These are phyloP conservation scores for Crocodylus rhombifer DNA, from an alignment of 2,797 vertebrate species.

Conservation along the genomic window DNA sequence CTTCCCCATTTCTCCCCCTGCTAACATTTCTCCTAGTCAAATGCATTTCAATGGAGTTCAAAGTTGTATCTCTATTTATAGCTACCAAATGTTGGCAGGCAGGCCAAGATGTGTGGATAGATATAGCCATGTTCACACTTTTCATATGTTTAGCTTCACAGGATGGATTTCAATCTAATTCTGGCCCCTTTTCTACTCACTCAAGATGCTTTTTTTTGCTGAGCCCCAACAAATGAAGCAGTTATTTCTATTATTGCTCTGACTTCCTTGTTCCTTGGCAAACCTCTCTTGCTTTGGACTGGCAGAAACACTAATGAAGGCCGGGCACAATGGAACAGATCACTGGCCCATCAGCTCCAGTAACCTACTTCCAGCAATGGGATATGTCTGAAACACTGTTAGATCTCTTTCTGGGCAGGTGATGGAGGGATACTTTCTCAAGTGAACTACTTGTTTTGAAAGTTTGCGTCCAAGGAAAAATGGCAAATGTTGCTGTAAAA, in stretches of 20 bases:
- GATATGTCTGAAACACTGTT: not conserved
- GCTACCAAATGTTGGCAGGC: slow-evolving; percentile 17
- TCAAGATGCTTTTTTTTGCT: not conserved
- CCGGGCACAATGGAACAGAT: not conserved
- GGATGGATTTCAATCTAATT: not conserved
- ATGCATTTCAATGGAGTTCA: slow-evolving; percentile 29
- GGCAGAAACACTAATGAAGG: not conserved
- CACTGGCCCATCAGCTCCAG: not conserved
- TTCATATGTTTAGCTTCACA: not conserved
- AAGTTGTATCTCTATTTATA: slow-evolving; percentile 18
- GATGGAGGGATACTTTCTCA: not conserved
- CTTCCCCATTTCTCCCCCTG: not conserved
- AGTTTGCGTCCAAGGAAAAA: not conserved
- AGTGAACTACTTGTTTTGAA: not conserved
- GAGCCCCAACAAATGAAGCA: not conserved
- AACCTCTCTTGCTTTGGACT: not conserved
- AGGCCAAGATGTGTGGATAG: not conserved
- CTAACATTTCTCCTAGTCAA: not conserved
- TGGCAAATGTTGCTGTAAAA: not conserved
- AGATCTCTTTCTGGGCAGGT: not conserved
- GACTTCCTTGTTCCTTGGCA: not conserved
- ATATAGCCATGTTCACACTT: not conserved
- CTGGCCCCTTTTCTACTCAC: not conserved
- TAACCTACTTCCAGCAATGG: not conserved
- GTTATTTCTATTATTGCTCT: not conserved